phyloP scores from a whole-genome alignment of 2,888 invertebrate species.

The Erebia palarica region DNA sequence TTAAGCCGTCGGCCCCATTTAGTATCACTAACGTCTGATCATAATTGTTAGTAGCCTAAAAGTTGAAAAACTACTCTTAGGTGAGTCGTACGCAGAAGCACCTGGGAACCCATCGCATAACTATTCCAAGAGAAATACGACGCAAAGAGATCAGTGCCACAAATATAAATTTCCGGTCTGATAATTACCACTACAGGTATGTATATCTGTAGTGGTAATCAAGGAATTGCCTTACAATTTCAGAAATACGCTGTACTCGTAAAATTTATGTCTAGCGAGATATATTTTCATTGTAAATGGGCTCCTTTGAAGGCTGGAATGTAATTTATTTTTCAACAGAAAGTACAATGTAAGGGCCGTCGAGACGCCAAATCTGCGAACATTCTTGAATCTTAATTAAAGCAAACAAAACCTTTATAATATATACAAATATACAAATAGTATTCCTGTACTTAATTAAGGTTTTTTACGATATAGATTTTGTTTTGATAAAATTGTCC shows the following conservation, averaged over 20 bases:
- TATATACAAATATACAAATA: neutral
- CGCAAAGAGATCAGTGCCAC: no score
- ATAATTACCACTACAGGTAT: no score
- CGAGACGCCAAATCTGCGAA: slow-evolving; percentile 2
- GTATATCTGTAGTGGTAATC: neutral
- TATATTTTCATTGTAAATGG: slow-evolving; percentile 8
- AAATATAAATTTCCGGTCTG: no score
- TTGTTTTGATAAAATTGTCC: no score
- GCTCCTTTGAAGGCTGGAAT: slow-evolving; percentile 4
- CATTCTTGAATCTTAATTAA: slow-evolving; percentile 6
- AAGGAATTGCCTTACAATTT: neutral
- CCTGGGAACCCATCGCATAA: no score
- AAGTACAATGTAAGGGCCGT: neutral
- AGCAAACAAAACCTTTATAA: neutral
- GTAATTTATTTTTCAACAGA: slow-evolving; percentile 10
- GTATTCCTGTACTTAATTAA: neutral
- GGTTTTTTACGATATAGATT: neutral
- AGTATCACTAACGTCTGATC: no score
- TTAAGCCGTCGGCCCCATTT: no score
- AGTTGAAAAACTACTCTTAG: no score
- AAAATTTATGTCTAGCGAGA: neutral
- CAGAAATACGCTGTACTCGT: neutral
- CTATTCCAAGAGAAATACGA: no score
- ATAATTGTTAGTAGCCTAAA: no score
- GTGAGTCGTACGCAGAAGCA: no score